phyloP scores from a whole-genome alignment of 2,888 invertebrate genomes.

The Acleris emargana region DNA sequence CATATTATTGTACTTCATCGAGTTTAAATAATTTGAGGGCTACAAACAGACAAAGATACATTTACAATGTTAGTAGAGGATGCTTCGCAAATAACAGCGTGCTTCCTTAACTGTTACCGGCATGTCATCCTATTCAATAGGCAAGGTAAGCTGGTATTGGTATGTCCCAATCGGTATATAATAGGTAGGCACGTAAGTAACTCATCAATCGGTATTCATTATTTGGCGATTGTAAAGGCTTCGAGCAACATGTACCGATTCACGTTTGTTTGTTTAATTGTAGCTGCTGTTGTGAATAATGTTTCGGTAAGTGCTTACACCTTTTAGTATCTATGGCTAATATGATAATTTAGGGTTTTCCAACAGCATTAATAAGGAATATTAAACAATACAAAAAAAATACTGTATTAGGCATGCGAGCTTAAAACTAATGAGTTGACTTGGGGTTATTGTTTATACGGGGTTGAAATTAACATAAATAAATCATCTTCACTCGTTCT shows the following conservation, averaged over 20 bases:
- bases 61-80: conserved; percentile 14
- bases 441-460: too few species aligned
- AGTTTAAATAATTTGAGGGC: background rate
- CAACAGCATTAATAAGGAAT: too few species aligned
- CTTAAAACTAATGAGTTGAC: too few species aligned
- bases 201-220: conserved; percentile 19
- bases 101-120: conserved; percentile 27
- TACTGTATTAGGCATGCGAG: too few species aligned
- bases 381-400: too few species aligned
- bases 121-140: conserved; percentile 31
- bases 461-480: too few species aligned
- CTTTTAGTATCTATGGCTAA: background rate
- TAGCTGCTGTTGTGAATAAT: conserved; percentile 27
- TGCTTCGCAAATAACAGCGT: conserved; percentile 23
- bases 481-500: too few species aligned
- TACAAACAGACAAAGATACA: conserved; percentile 15
- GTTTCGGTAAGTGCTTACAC: conserved; percentile 38
- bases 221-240: conserved; percentile 13
- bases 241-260: conserved; percentile 14
- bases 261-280: conserved; percentile 23
- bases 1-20: background rate
- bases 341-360: too few species aligned
- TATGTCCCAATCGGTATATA: conserved; percentile 25
- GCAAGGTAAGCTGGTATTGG: conserved; percentile 30
- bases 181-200: conserved; percentile 17